Evolutionary conservation across 2,888 invertebrate species (phyloP), one percentile per base, ranked within the genome.

Genomic region (Chymomyza procnemis): DNA sequence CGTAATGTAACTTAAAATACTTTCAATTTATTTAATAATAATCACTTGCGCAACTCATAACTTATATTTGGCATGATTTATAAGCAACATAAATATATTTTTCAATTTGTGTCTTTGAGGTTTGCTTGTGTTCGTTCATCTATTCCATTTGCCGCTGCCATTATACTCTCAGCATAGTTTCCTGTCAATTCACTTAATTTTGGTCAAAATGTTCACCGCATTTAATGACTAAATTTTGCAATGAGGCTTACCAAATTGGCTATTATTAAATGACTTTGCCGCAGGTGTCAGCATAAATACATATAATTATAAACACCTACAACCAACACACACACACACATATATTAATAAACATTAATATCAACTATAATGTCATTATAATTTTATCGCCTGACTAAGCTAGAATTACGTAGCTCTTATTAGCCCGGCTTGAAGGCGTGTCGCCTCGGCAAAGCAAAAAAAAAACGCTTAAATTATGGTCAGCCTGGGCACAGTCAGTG

Each of bases 281-380:
- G 86, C 80, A 81, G 80, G 87, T 86, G 81, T 86, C 81, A 73
- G 77, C 85, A 81, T 81, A 86, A 81, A 84, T 86, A 71, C 79
- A 66, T 77, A 79, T 85, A 81, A 81, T 81, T 81, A 81, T 82
- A 71, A 87, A 75, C 81, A 72, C 78, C 68, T 62, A 61, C 52
- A 41, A 41, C 12, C 34, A 41, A 34, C 34, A 34, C 9, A 34
- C 34, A 5, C 9, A 34, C 34, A 34, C 5, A 34, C 34, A 41
- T 12, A 41, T 41, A 41, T 41, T 41, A 41, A 26, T 26, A 41
- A 41, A 41, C 12, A 41, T 12, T 12, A 12, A 41, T 41, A 41
- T 41, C 12, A 41, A 41, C 34, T 41, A 12, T 12, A 41, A 12
- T 41, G 34, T 1, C 12, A 41, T 41, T 41, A 41, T 41, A 41